Evolutionary conservation across 2,113 vertebrate genomes (phyloP), one percentile per base, ranked within the genome.

Genomic region (Myodes glareolus): DNA sequence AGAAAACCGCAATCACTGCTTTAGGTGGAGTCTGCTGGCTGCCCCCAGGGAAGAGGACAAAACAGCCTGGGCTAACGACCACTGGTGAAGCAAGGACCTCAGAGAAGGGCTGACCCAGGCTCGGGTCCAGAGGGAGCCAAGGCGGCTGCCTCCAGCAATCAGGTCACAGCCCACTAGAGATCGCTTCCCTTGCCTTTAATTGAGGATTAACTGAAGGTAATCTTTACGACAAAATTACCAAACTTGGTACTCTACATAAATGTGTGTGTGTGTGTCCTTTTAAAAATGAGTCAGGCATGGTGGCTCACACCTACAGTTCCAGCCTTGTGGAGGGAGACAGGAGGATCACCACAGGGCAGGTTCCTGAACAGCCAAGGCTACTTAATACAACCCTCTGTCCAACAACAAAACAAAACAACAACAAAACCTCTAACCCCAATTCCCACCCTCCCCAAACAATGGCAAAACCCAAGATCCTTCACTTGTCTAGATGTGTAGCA

Each of bases 1-100:
- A 58, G 33, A 50, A 80, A 52, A 8, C 93, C 84, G 91, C 94
- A 96, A 96, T 97, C 96, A 90, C 58, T 42, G 92, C 92, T 0
- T 10, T 77, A 63, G 33, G 61, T 78, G 92, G 88, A 96, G 88
- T 94, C 96, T 92, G 92, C 95, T 85, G 90, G 90, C 70, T 47
- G 45, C n/a, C 33, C 63, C 36, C 45, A 21, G 47, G 55, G 27
- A 52, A 36, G 17, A 12, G 31, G 42, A 61, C 61, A 58, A 58
- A 58, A 21, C 55, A 58, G 29, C 86, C 70, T 21, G 52, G 31
- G 25, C 52, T 61, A 55, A n/a, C 36, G 1, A 58, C 23, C 36
- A n/a, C 52, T n/a, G 77, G 12, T 4, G 5, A 33, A 19, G 52
- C 21, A 82, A 82, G 33, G 36, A 82, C 11, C 21, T 39, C 0